Evolutionary conservation across 2,113 vertebrate species (phyloP).

Genomic region (Pelecanoides urinatrix): DNA sequence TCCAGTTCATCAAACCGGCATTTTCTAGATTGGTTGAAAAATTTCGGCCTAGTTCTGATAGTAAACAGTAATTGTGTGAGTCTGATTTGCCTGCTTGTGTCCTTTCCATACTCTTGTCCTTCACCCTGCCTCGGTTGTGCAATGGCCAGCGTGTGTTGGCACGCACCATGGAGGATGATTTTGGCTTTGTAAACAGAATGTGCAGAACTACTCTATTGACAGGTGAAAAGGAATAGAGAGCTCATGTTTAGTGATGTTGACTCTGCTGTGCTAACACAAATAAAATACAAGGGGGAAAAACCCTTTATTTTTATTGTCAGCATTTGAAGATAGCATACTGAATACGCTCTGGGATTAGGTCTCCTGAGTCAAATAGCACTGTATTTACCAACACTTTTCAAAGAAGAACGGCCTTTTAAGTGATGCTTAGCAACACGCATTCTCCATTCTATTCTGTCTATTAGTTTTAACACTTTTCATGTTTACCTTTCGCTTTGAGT

Average conservation of each 20-base stretch:
- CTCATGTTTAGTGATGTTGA: neutral
- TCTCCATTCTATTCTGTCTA: neutral
- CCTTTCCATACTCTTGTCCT: neutral
- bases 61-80: neutral
- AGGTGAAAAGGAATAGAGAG: neutral
- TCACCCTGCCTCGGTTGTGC: neutral
- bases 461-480: constrained; percentile 5
- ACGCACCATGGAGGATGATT: neutral
- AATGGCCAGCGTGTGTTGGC: neutral
- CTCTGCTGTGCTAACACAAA: neutral
- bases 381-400: constrained; percentile 21
- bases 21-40: neutral
- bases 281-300: neutral
- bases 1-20: neutral
- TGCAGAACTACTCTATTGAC: neutral
- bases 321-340: neutral
- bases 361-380: neutral
- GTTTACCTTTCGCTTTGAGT: neutral
- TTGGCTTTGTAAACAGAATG: neutral
- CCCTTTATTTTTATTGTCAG: neutral
- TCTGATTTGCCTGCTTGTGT: neutral
- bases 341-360: constrained; percentile 9
- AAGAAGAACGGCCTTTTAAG: constrained; percentile 33
- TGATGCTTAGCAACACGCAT: constrained; percentile 20
- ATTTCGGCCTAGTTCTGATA: neutral